A percentile compares a stretch with the other conserved stretches of the same genome.
Evolutionary conservation across 92 coral and sea anemone genomes (phyloP).

Genomic region (Parazoanthus darwini): DNA sequence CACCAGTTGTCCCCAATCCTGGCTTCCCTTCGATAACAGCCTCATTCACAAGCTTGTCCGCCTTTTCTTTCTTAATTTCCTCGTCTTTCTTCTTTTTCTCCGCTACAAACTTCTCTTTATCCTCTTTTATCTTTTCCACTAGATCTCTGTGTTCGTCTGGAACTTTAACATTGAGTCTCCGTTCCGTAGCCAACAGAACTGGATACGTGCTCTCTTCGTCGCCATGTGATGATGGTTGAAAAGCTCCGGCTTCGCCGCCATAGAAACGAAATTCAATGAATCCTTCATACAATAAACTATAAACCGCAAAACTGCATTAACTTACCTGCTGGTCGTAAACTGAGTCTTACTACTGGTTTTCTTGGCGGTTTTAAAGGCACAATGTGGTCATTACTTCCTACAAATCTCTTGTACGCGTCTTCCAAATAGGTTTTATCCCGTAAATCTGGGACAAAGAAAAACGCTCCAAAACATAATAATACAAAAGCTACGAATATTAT

Average conservation of each 20-base stretch:
- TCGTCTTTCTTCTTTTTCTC: slow-evolving; percentile 73
- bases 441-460: slow-evolving; percentile 96
- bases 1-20: slow-evolving; percentile 62
- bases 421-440: slow-evolving; percentile 77
- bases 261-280: background rate
- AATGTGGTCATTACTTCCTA: slow-evolving; percentile 73
- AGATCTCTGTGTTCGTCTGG: slow-evolving; percentile 61
- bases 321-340: slow-evolving; percentile 49
- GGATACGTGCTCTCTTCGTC: background rate
- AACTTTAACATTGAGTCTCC: background rate
- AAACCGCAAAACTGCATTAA: background rate
- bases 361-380: slow-evolving; percentile 86
- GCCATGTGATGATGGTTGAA: background rate
- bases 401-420: slow-evolving; percentile 87
- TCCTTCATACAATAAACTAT: background rate
- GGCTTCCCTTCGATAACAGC: slow-evolving; percentile 46
- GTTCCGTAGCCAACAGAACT: slow-evolving; percentile 2
- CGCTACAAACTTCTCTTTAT: slow-evolving; percentile 78
- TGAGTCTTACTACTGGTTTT: slow-evolving; percentile 65
- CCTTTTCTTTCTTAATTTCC: slow-evolving; percentile 57
- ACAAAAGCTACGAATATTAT: slow-evolving; percentile 91
- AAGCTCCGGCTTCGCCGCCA: background rate
- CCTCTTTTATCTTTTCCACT: slow-evolving; percentile 75
- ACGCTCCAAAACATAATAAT: slow-evolving; percentile 94
- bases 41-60: slow-evolving; percentile 69